Evolutionary conservation across 1,140 invertebrate species (phyloP).

Genomic region (Mizuhopecten yessoensis): DNA sequence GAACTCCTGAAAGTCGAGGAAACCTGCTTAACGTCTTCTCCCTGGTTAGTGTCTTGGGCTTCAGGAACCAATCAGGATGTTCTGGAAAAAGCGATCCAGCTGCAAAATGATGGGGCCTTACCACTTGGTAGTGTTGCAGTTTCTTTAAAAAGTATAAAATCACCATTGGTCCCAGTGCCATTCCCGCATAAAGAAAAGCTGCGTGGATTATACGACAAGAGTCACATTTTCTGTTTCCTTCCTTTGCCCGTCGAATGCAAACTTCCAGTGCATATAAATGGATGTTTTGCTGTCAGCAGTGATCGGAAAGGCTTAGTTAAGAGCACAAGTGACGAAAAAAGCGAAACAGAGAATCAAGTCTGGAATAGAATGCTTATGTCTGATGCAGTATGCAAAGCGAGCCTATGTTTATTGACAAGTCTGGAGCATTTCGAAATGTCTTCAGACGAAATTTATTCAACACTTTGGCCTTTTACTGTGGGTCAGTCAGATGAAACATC

Average conservation of each 20-base stretch:
- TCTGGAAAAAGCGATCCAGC: neutral
- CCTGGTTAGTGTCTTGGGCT: slow-evolving; percentile 45
- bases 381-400: slow-evolving; percentile 54
- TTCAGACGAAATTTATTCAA: neutral
- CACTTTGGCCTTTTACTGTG: neutral
- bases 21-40: neutral
- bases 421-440: neutral
- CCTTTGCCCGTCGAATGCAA: slow-evolving; percentile 53
- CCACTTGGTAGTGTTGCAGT: neutral
- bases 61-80: neutral
- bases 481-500: neutral
- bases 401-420: neutral
- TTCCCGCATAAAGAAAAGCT: neutral
- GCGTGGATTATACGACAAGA: slow-evolving; percentile 52
- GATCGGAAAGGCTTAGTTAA: slow-evolving; percentile 48
- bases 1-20: neutral
- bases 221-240: slow-evolving; percentile 59
- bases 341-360: neutral
- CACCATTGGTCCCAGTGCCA: neutral
- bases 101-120: neutral
- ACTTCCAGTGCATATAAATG: slow-evolving; percentile 55
- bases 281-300: slow-evolving; percentile 57
- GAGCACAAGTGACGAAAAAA: slow-evolving; percentile 57
- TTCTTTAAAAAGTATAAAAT: neutral
- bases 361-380: slow-evolving; percentile 54